Evolutionary conservation across 2,113 vertebrate genomes (phyloP).

Genomic region (Formicarius rufipectus): DNA sequence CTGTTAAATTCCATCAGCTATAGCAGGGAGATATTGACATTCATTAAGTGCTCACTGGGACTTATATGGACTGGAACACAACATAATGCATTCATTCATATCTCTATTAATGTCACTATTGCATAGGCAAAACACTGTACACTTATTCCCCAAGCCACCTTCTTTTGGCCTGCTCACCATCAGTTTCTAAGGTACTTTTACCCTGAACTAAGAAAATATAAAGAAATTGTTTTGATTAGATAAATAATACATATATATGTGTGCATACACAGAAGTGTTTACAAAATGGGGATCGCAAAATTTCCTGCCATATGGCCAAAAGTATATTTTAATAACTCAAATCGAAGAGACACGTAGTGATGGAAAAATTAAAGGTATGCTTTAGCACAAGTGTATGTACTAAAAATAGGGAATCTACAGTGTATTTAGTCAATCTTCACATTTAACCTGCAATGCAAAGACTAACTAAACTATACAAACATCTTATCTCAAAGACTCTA

Average conservation of each 20-base stretch:
- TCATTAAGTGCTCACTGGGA: background rate
- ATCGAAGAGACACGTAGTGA: background rate
- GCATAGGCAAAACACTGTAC: accelerated
- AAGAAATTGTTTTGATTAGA: background rate
- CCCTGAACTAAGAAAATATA: background rate
- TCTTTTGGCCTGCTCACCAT: background rate
- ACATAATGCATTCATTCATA: background rate
- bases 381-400: background rate
- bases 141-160: background rate
- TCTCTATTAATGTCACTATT: background rate
- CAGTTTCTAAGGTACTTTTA: background rate
- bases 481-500: background rate
- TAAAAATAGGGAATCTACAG: background rate
- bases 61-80: background rate
- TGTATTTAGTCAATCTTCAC: background rate
- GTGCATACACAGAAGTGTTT: background rate
- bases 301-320: background rate
- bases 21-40: background rate
- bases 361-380: background rate
- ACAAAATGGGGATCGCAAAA: background rate
- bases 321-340: background rate
- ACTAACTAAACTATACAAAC: background rate
- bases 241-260: background rate
- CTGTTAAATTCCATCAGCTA: background rate
- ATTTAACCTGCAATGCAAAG: background rate